Percentiles rank a stretch among this genome's conserved stretches.
Conservation (phyloP, 2,797 vertebrate species). For the Chelonia mydas region DNA sequence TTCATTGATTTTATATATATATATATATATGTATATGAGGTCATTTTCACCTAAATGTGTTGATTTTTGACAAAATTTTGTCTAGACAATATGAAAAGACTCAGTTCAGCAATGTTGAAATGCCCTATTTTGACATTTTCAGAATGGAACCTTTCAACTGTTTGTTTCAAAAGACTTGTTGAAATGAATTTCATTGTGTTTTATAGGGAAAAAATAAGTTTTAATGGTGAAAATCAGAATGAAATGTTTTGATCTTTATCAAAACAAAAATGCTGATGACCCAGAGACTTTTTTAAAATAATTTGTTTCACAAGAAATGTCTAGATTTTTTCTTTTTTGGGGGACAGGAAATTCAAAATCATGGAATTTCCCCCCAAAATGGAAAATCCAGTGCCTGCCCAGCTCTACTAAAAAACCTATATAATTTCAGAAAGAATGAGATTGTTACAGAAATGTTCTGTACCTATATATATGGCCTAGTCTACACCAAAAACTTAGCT, state of each 20-base stretch:
- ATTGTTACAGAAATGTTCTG: slow-evolving; percentile 17
- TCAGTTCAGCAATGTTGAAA: background rate
- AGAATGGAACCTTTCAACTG: background rate
- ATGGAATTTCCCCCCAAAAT: no score
- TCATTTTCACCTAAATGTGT: background rate
- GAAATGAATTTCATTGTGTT: no score
- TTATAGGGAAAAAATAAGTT: background rate
- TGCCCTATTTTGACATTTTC: no score
- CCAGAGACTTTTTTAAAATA: background rate
- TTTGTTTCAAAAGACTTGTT: no score
- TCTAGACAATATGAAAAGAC: background rate
- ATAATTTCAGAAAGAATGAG: background rate
- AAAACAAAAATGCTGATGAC: background rate
- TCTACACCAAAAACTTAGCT: no score
- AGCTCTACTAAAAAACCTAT: slow-evolving; percentile 9
- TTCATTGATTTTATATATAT: background rate
- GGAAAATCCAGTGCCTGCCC: no score
- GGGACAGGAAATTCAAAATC: no score
- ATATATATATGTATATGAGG: no score
- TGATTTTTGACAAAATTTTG: background rate
- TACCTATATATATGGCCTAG: slow-evolving; percentile 28
- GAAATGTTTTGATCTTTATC: background rate
- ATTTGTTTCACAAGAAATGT: background rate
- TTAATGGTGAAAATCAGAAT: background rate
- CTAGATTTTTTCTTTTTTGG: background rate